Evolutionary conservation across 2,888 invertebrate genomes (phyloP), one percentile per base, ranked within the genome.

Genomic region (Heliconius charithonia): DNA sequence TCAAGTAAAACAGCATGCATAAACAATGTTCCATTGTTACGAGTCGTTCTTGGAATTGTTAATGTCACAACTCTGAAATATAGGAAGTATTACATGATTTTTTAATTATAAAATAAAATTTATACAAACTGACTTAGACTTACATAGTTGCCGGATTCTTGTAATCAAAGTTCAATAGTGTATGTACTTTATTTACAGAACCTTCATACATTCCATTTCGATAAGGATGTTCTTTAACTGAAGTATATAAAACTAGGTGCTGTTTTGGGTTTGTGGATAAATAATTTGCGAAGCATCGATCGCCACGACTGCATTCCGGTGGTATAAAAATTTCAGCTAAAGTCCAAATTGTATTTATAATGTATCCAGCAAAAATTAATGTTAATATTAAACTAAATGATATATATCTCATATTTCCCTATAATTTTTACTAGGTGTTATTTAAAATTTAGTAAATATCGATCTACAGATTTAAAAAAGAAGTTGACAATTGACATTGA

Each of bases 11-110:
- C 95, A 3, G 97, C 96, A 90, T 98, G 98, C 87, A 98, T 95
- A 87, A 95, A 97, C 70, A 99, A 89, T 10, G 97, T 97, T 1
- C 99, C 99, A 95, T 99, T 99, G 79, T 96, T 96, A 22, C 97
- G 95, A 0, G 97, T 98, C 89, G 96, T 96, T 32, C 93, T 90
- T 6, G 98, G 98, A 82, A 99, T 93, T 82, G 96, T 95, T 76
- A 99, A 89, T 76, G 93, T 94, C 41, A 98, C 87, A 73, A 96
- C 95, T 85, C 98, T 98, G 88, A 67, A 87, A 88, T 78, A 77
- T 51, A 75, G 81, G 2, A 82, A 78, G 65, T 74, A 80, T 70
- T 63, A 76, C 51, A 81, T 65, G 22, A 56, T 25, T n/a, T 29
- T 22, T n/a, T 1, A 29, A 25, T 25, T 56, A 59, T 22, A 71